phyloP scores from a whole-genome alignment of 2,113 vertebrate genomes.

The Bombycilla garrulus region DNA sequence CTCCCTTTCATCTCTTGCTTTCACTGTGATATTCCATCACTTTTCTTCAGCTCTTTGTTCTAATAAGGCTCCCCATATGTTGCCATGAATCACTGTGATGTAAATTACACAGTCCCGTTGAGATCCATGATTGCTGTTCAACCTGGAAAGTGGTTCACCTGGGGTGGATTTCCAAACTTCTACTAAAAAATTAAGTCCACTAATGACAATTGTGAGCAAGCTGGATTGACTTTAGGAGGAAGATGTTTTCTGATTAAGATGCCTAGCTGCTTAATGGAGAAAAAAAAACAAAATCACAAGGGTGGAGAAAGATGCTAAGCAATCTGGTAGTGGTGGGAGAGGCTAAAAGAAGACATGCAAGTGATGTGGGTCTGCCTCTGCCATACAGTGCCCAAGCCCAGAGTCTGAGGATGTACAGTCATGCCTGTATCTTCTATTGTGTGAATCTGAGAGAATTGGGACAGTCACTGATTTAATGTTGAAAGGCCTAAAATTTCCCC shows the following conservation, averaged over 20 bases:
- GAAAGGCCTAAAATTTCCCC: not conserved
- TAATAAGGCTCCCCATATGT: not conserved
- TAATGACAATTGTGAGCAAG: not conserved
- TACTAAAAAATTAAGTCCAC: not conserved
- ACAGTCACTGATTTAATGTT: not conserved
- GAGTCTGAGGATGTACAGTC: not conserved
- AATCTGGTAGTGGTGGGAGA: not conserved
- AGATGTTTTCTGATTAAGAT: not conserved
- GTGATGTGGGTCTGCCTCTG: not conserved
- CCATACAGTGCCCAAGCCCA: not conserved
- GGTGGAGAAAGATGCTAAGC: not conserved
- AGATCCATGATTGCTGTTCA: not conserved
- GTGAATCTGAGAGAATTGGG: not conserved
- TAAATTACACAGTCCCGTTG: not conserved
- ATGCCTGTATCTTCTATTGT: accelerated
- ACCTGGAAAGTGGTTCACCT: not conserved
- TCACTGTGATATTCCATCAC: not conserved
- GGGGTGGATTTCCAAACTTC: not conserved
- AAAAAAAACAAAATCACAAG: not conserved
- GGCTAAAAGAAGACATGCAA: not conserved
- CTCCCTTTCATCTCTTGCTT: not conserved
- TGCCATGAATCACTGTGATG: not conserved
- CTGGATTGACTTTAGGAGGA: not conserved
- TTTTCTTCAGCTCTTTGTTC: not conserved
- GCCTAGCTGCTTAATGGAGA: not conserved